A percentile compares a stretch with the other conserved stretches of the same genome.
Conservation (phyloP, 1,140 invertebrate species). For the Heterodera schachtii region DNA sequence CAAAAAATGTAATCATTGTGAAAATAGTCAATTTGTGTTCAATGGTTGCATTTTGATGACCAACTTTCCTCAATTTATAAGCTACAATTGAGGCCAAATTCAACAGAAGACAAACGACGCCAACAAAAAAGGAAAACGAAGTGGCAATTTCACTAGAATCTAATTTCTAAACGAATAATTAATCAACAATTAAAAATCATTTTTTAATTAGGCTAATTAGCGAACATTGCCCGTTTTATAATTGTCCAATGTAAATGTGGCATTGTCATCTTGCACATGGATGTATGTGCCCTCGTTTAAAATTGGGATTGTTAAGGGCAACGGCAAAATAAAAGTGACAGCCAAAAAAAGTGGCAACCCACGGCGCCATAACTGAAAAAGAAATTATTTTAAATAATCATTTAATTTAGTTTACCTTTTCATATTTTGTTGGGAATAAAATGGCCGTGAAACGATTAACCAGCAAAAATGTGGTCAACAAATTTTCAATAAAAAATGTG, state of each 20-base stretch:
- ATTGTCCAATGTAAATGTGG: not conserved
- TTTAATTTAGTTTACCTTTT: not conserved
- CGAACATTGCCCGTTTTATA: not conserved
- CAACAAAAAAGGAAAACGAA: not conserved
- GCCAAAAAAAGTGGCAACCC: not conserved
- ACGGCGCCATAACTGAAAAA: not conserved
- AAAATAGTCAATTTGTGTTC: slow-evolving; percentile 1
- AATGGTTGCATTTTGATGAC: not conserved
- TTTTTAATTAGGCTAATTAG: not conserved
- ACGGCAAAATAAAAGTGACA: not conserved
- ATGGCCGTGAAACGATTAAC: not conserved
- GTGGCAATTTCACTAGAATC: not conserved
- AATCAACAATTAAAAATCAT: no score
- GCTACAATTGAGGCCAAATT: slow-evolving; percentile 2
- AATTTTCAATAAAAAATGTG: not conserved
- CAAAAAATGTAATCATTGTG: slow-evolving; percentile 2
- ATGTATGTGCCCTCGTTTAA: not conserved
- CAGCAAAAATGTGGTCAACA: not conserved
- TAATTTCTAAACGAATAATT: not conserved
- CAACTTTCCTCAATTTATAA: not conserved
- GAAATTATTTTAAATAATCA: not conserved
- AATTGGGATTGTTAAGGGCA: not conserved
- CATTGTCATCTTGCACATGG: slow-evolving; percentile 3
- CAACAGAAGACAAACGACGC: not conserved
- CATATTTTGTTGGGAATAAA: not conserved